Evolutionary conservation across 2,797 vertebrate genomes (phyloP), one percentile per base, ranked within the genome.

Genomic region (Liparis tanakae): DNA sequence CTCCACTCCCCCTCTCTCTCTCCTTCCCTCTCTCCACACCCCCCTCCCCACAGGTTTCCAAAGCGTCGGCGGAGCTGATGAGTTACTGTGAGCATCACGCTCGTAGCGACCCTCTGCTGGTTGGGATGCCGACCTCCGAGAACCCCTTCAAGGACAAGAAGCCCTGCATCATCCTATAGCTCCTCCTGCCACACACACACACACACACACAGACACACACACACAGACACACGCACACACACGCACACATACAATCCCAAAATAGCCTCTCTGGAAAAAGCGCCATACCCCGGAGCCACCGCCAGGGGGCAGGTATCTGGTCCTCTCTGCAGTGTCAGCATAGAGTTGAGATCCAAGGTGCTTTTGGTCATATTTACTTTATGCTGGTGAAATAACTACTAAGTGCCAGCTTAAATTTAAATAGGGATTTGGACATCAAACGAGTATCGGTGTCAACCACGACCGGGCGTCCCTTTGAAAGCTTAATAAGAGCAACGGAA

Each of bases 141-240:
- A 99, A 99, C 82, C 98, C 98, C 53, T 99, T 99, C 85, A 99
- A 99, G 93, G 98, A 99, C 95, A 99, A 98, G 95, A 99, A 99
- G 60, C 97, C 98, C 10, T 99, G 98, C 72, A 95, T 93, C 84
- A 98, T 99, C 77, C 96, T 99, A 93, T 98, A 98, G 95, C 66
- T 74, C 44, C 76, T 73, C 48, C 71, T 59, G 41, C 70, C 67
- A 50, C 53, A 30, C 34, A 76, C 10, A 68, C 58, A 64, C 63
- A 50, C 25, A 53, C 34, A 60, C 46, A 65, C 63, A 76, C 15
- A 63, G n/a, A 67, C 30, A 79, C 61, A 73, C 55, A 61, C 48
- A 22, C 25, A 62, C 64, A 79, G 65, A 57, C 39, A 78, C 22
- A 74, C 50, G 82, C 59, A 62, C 6, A 75, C 22, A 30, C 57